These are phyloP conservation scores for Lomographa bimaculata DNA, from an alignment of 2,888 invertebrate species.

Conservation along the genomic window DNA sequence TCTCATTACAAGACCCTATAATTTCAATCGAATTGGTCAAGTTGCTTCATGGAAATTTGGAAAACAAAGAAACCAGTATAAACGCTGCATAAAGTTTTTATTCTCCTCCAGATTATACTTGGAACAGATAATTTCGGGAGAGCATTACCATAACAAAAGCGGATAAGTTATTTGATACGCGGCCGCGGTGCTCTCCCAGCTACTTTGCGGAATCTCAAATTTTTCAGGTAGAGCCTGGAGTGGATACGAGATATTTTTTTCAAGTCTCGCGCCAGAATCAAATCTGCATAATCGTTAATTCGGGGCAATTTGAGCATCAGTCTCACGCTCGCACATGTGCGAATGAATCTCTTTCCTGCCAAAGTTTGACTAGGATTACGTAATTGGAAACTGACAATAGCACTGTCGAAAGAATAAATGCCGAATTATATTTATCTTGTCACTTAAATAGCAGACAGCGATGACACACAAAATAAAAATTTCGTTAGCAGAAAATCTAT, in stretches of 20 bases:
- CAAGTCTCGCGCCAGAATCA: slow-evolving; percentile 29
- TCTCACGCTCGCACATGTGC: slow-evolving; percentile 33
- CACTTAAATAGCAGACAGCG: slow-evolving; percentile 7
- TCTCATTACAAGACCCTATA: slow-evolving; percentile 23
- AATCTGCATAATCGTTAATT: slow-evolving; percentile 59
- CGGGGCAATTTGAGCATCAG: slow-evolving; percentile 48
- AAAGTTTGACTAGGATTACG: slow-evolving; percentile 21
- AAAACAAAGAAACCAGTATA: slow-evolving; percentile 34
- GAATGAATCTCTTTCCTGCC: slow-evolving; percentile 21
- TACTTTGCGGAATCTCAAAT: slow-evolving; percentile 54
- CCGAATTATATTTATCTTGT: slow-evolving; percentile 1
- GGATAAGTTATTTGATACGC: slow-evolving; percentile 74
- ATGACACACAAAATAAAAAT: slow-evolving; percentile 9
- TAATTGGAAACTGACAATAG: slow-evolving; percentile 22
- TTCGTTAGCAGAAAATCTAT: slow-evolving; percentile 3
- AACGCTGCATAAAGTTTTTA: slow-evolving; percentile 47
- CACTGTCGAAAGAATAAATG: slow-evolving; percentile 10
- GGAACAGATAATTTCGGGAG: slow-evolving; percentile 63
- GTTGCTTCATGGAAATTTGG: slow-evolving; percentile 8
- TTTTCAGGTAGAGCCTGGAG: slow-evolving; percentile 58
- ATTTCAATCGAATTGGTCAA: slow-evolving; percentile 30
- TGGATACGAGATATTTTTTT: slow-evolving; percentile 56
- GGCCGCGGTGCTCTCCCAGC: slow-evolving; percentile 38
- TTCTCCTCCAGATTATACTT: slow-evolving; percentile 60
- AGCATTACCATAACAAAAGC: slow-evolving; percentile 77